Percentiles rank a stretch among this genome's conserved stretches.
phyloP scores from a whole-genome alignment of 1,140 invertebrate genomes.

The Vanessa atalanta region DNA sequence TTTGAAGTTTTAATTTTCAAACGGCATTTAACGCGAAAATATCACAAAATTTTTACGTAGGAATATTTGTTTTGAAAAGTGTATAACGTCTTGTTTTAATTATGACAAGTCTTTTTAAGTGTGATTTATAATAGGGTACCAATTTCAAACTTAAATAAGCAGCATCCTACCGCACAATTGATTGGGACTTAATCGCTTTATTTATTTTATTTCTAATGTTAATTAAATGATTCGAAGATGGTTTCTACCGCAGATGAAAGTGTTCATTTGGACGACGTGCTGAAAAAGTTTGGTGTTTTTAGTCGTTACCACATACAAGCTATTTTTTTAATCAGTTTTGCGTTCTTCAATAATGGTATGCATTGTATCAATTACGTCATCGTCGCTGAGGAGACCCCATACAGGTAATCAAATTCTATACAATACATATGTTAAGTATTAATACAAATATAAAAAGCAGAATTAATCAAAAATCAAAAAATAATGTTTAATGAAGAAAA shows the following conservation, averaged over 20 bases:
- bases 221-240: conserved; percentile 24
- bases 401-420: conserved; percentile 34
- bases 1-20: not conserved
- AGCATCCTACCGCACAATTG: too few relatives aligned
- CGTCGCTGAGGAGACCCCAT: conserved; percentile 43
- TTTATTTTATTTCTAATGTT: not conserved
- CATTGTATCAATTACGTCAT: conserved; percentile 47
- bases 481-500: too few relatives aligned
- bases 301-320: conserved; percentile 42
- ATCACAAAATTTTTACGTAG: too few relatives aligned
- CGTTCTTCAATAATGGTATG: conserved; percentile 48
- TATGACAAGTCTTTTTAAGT: too few relatives aligned
- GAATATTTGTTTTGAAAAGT: too few relatives aligned
- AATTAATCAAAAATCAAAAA: too few relatives aligned
- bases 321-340: conserved; percentile 45
- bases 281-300: conserved; percentile 41
- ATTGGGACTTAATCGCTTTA: too few relatives aligned
- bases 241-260: conserved; percentile 21
- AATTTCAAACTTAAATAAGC: too few relatives aligned
- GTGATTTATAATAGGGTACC: too few relatives aligned
- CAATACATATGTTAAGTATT: too few relatives aligned
- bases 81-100: too few relatives aligned
- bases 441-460: too few relatives aligned
- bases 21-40: not conserved
- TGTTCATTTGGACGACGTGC: conserved; percentile 44